Base-by-base conservation (phyloP, 92 coral and sea anemone species). In the Montipora capitata region DNA sequence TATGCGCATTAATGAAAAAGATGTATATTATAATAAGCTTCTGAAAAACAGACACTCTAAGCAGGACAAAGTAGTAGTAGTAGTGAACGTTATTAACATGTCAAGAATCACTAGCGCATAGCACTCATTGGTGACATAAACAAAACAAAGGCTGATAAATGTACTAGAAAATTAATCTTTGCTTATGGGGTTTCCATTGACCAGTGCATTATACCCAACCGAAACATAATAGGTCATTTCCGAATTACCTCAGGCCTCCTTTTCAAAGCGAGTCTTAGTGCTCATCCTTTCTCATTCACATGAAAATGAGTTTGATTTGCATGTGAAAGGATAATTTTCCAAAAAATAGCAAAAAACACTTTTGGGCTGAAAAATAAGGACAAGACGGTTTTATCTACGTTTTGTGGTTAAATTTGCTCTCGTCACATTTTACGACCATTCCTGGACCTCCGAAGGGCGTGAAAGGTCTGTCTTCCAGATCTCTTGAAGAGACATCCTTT, bases 401-500 rank as follows among this genome's bases (percentile, higher is more conserved):
- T 40, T 73, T 73, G 51, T 45, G 51, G 51, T 45, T 45, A 45
- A 45, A 45, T 45, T 45, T 45, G 51, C 51, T n/a, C n/a, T 71
- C 52, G 61, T 73, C 78, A 16, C 78, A 73, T 40, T 43, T 73
- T 8, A 20, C 61, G 5, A 73, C 61, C 10, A 43, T 43, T 7
- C 57, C 41, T 7, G 78, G 78, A 11, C 78, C 78, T 73, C 78
- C 78, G 5, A 73, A 73, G 11, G 78, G 78, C 9, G 38, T 38
- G 27, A 73, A 14, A 7, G 78, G 59, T 38, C 20, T 43, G 16
- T 16, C 20, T 10, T 12, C 51, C 18, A 79, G 58, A 18, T 87
- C 81, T 1, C 35, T 18, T 6, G 90, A 49, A 67, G 90, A 90
- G 2, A 85, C 41, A 63, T 90, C 74, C 54, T 72, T 74, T 17